phyloP scores from a whole-genome alignment of 2,113 vertebrate genomes.

The Hyaena hyaena region DNA sequence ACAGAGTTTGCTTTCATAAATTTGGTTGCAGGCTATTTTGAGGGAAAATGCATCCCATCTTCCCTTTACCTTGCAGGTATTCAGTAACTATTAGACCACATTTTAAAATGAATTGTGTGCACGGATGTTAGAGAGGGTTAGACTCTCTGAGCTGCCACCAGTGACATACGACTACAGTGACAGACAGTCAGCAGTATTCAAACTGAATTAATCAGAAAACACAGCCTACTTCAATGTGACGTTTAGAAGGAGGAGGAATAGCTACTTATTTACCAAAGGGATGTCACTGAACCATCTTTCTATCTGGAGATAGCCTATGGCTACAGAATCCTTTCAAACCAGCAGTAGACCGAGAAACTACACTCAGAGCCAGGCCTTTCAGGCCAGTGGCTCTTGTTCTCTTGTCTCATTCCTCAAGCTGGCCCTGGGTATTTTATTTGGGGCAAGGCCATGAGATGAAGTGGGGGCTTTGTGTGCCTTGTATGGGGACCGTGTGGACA shows the following conservation, averaged over 20 bases:
- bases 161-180: slow-evolving; percentile 87
- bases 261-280: slow-evolving; percentile 89
- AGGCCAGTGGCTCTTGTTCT: slow-evolving; percentile 80
- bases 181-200: slow-evolving; percentile 87
- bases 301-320: slow-evolving; percentile 87
- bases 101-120: slow-evolving; percentile 86
- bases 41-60: slow-evolving; percentile 74
- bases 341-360: slow-evolving; percentile 83
- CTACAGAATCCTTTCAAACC: slow-evolving; percentile 88
- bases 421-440: slow-evolving; percentile 78
- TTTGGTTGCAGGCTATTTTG: slow-evolving; percentile 75
- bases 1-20: slow-evolving; percentile 67
- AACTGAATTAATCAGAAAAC: slow-evolving; percentile 89
- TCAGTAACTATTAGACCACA: slow-evolving; percentile 80
- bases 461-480: slow-evolving; percentile 72
- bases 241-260: slow-evolving; percentile 84
- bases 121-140: slow-evolving; percentile 87
- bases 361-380: slow-evolving; percentile 79
- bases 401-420: slow-evolving; percentile 79
- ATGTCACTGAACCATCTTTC: slow-evolving; percentile 87
- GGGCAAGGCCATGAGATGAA: slow-evolving; percentile 76
- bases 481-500: slow-evolving; percentile 68
- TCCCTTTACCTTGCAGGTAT: slow-evolving; percentile 80
- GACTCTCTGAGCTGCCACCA: slow-evolving; percentile 85
- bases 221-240: slow-evolving; percentile 86